Evolutionary conservation across 2,888 invertebrate genomes (phyloP).

Genomic region (Lepidocyrtoides sp.): DNA sequence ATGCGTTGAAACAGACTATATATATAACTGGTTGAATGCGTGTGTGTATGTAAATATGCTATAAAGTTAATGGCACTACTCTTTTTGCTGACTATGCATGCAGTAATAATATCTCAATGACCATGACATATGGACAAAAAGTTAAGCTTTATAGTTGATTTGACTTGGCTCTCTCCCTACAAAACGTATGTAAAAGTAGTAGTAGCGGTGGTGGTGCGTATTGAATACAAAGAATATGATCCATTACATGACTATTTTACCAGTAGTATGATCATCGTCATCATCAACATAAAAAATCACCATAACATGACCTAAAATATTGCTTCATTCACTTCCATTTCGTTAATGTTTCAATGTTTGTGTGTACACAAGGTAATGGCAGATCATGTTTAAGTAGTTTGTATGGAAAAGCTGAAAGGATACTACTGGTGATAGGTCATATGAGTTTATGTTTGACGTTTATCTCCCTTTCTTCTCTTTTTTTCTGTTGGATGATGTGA

Average conservation of each 20-base stretch:
- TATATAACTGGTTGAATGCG: constrained; percentile 18
- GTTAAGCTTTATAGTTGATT: not conserved
- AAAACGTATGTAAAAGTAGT: no score
- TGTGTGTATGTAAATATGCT: constrained; percentile 44
- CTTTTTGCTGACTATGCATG: constrained; percentile 44
- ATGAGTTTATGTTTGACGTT: no score
- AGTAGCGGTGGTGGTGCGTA: not conserved
- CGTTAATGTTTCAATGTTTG: not conserved
- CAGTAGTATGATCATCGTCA: constrained; percentile 38
- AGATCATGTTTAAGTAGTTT: not conserved
- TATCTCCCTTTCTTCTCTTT: no score
- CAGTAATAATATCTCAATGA: constrained; percentile 32
- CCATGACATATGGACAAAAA: constrained; percentile 71
- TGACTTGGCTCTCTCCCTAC: constrained; percentile 23
- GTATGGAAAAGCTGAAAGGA: not conserved
- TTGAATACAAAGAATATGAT: constrained; percentile 49
- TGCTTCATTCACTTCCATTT: constrained; percentile 62
- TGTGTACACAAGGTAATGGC: not conserved
- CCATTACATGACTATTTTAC: constrained; percentile 72
- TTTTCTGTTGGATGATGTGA: no score
- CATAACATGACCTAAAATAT: constrained; percentile 60
- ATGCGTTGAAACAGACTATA: constrained; percentile 4
- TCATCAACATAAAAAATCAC: not conserved
- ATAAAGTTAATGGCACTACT: constrained; percentile 16
- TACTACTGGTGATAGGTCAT: no score